Evolutionary conservation across 2,113 vertebrate genomes (phyloP).

Genomic region (Thryonomys swinderianus): DNA sequence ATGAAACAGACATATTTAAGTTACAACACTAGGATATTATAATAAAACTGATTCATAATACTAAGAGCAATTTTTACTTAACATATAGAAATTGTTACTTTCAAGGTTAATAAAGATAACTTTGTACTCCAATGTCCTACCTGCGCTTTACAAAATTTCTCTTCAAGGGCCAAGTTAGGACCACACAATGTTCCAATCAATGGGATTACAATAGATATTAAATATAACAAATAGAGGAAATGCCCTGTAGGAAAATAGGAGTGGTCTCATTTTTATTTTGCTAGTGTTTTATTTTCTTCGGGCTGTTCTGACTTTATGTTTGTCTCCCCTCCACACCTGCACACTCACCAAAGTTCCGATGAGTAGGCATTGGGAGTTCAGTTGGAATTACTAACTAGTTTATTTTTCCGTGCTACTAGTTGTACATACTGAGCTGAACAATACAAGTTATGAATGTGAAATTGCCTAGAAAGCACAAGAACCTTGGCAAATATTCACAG

Average conservation of each 20-base stretch:
- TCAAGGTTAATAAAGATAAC: slow-evolving; percentile 13
- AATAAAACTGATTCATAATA: background rate
- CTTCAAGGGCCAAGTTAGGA: background rate
- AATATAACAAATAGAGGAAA: background rate
- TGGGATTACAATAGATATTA: background rate
- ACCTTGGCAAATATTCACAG: slow-evolving; percentile 80
- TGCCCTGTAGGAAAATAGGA: background rate
- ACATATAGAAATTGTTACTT: background rate
- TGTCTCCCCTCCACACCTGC: background rate
- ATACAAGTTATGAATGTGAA: slow-evolving; percentile 63
- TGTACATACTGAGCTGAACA: background rate
- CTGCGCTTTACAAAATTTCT: slow-evolving; percentile 6
- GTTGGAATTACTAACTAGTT: background rate
- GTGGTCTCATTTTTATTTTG: background rate
- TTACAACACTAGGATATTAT: background rate
- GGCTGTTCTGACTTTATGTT: background rate
- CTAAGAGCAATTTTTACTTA: background rate
- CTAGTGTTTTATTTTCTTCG: background rate
- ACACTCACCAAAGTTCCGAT: background rate
- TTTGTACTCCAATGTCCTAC: background rate
- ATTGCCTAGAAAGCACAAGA: slow-evolving; percentile 80
- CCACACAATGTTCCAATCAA: background rate
- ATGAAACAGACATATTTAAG: background rate
- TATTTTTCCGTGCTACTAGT: slow-evolving; percentile 8
- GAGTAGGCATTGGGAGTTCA: background rate